Evolutionary conservation across 1,140 invertebrate genomes (phyloP).

Genomic region (Laodelphax striatellus): DNA sequence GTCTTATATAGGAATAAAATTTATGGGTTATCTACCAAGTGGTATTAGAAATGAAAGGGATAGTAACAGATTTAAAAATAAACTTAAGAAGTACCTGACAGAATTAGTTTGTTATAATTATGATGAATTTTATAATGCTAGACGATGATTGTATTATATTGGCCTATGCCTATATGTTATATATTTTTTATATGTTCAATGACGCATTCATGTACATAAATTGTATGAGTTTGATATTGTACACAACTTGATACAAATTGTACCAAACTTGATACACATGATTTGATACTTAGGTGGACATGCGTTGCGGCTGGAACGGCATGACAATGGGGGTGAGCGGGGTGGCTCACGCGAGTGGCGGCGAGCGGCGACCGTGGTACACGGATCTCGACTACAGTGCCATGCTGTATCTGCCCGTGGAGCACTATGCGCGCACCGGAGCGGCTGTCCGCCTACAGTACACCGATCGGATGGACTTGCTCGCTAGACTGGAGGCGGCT

Average conservation of each 20-base stretch:
- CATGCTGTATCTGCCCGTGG: conserved; percentile 58
- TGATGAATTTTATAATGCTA: too few species aligned
- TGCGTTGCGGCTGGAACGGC: conserved; percentile 59
- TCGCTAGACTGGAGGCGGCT: conserved; percentile 43
- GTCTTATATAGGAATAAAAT: too few species aligned
- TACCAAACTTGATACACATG: background rate
- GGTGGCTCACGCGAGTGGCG: conserved; percentile 14
- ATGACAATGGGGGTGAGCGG: conserved; percentile 57
- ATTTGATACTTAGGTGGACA: conserved; percentile 42
- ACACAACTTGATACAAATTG: background rate
- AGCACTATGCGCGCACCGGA: conserved; percentile 60
- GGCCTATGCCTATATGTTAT: too few species aligned
- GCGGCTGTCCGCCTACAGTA: conserved; percentile 53
- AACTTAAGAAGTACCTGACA: too few species aligned
- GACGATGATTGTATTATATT: too few species aligned
- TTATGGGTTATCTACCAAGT: too few species aligned
- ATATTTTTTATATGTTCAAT: too few species aligned
- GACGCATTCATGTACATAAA: too few species aligned
- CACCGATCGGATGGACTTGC: conserved; percentile 49
- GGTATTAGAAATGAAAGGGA: too few species aligned
- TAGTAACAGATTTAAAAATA: too few species aligned
- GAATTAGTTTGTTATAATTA: too few species aligned
- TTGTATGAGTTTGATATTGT: background rate
- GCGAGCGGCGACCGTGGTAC: conserved; percentile 10
- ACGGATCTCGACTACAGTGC: conserved; percentile 61